A percentile compares a stretch with the other conserved stretches of the same genome.
Conservation (phyloP, 2,797 vertebrate genomes). For the Microctenopoma stevenorrisi region DNA sequence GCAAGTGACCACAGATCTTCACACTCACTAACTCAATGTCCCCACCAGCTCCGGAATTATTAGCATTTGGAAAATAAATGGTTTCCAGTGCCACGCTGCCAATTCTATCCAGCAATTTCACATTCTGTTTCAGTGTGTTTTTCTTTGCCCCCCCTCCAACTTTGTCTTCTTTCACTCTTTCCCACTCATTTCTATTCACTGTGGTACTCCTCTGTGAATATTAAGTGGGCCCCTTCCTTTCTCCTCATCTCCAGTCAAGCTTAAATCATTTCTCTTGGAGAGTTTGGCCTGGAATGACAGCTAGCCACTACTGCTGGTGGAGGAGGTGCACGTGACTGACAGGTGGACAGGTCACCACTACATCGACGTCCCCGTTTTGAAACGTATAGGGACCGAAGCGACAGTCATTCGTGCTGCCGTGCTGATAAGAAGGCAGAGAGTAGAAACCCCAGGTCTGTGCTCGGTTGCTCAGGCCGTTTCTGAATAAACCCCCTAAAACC, state of each 20-base stretch:
- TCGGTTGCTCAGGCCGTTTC: conserved; percentile 44
- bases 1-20: conserved; percentile 48
- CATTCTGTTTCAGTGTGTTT: conserved; percentile 80
- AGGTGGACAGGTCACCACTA: conserved; percentile 61
- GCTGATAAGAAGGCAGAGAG: conserved; percentile 51
- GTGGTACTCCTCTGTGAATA: conserved; percentile 81
- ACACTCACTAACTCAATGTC: conserved; percentile 48
- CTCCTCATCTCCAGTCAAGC: conserved; percentile 78
- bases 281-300: conserved; percentile 52
- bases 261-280: conserved; percentile 73
- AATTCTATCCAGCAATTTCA: conserved; percentile 78
- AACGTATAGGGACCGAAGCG: not conserved
- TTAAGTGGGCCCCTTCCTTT: conserved; percentile 80
- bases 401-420: conserved; percentile 40
- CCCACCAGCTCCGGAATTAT: conserved; percentile 54
- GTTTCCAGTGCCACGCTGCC: conserved; percentile 64
- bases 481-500: conserved; percentile 58
- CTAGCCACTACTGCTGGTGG: conserved; percentile 17
- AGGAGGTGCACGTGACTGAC: conserved; percentile 28
- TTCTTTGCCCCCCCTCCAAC: conserved; percentile 45
- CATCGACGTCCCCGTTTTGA: conserved; percentile 36
- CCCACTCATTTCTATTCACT: conserved; percentile 83
- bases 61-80: conserved; percentile 74
- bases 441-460: conserved; percentile 33
- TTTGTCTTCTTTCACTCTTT: conserved; percentile 46